These are phyloP conservation scores for Nymphalis polychloros DNA, from an alignment of 2,888 invertebrate genomes.

Conservation along the genomic window DNA sequence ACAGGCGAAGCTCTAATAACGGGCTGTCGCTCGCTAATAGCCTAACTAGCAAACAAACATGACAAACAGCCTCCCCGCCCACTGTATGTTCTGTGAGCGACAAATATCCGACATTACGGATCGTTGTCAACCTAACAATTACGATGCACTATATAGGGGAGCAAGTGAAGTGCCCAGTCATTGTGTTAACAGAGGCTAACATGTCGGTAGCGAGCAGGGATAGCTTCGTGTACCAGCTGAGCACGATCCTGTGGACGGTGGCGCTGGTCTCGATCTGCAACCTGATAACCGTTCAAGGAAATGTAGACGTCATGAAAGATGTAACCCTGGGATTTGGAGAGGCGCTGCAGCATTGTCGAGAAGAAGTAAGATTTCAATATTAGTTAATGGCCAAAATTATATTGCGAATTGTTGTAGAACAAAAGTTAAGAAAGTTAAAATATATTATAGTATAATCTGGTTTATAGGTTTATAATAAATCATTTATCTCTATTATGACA, in stretches of 20 bases:
- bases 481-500: not conserved
- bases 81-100: conserved; percentile 10
- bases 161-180: conserved; percentile 1
- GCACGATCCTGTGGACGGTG: conserved; percentile 33
- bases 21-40: not conserved
- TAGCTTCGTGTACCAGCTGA: conserved; percentile 14
- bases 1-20: conserved; percentile 6
- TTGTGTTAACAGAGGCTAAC: not conserved
- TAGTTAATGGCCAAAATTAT: not conserved
- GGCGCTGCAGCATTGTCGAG: conserved; percentile 67
- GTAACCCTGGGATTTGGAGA: conserved; percentile 75
- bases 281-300: conserved; percentile 38
- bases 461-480: not conserved
- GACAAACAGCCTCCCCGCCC: conserved; percentile 15
- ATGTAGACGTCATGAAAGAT: conserved; percentile 67
- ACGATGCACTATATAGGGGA: not conserved
- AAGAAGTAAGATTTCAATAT: conserved; percentile 53
- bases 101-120: conserved; percentile 9
- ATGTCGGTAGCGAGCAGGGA: not conserved
- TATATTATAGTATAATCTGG: not conserved
- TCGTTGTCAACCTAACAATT: not conserved
- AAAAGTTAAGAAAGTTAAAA: not conserved
- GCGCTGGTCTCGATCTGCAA: conserved; percentile 34
- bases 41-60: not conserved
- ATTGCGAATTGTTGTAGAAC: not conserved